Evolutionary conservation across 1,140 invertebrate species (phyloP), one percentile per base, ranked within the genome.

Genomic region (Anoplophora glabripennis): DNA sequence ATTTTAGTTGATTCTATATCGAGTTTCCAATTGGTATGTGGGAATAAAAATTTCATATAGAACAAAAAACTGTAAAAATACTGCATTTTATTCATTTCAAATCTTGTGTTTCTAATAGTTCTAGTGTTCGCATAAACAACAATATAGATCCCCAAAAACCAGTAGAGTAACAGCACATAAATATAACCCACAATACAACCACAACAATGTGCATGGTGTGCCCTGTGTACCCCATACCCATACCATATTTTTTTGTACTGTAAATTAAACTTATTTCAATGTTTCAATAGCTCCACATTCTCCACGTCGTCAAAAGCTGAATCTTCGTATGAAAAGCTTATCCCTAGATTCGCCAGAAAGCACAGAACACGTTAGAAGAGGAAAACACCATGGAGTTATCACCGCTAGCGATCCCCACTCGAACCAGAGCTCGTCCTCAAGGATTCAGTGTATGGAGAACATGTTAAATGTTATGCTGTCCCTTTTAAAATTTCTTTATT

Each of bases 311-410:
- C 93, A 96, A 83, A 93, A 95, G 80, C 83, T 98, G 78, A 96
- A 96, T 80, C 85, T 96, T 76, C 86, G 95, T 70, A 97, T 97
- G 94, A 98, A 98, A 84, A 95, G 92, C 75, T 86, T 98, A 67
- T 97, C 94, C 38, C 77, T 98, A 83, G 95, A 98, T 76, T 95
- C 93, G 9, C 93, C 94, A 15, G 94, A 98, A 78, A 92, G 92
- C 54, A 88, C 90, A 14, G 92, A 94, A 77, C 89, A 92, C 69
- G 83, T 84, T 40, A 88, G 90, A 77, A 77, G 92, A 66, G 82
- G 93, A 65, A 83, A 91, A 69, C 79, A 61, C 74, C 80, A 41
- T 75, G 80, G 47, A 64, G 78, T 76, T 14, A 80, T 79, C 18
- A 76, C 80, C 40, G 83, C 80, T 36, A 84, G 83, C 68, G 85